These are phyloP conservation scores for Lepidonotus clava DNA, from an alignment of 2,888 invertebrate species.

Conservation along the genomic window DNA sequence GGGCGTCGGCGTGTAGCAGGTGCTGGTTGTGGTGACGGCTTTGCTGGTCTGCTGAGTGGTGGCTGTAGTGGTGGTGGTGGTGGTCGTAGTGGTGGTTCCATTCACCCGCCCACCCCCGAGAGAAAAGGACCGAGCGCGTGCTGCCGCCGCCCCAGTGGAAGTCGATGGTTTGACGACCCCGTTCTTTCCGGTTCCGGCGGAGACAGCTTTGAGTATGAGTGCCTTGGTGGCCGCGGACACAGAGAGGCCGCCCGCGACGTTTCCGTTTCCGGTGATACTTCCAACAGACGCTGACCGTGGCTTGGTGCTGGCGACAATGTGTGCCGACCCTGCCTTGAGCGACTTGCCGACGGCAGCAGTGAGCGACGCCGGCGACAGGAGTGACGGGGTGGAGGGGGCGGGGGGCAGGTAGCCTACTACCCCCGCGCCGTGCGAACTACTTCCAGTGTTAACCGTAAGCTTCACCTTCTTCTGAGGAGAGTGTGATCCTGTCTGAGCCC, in stretches of 20 bases:
- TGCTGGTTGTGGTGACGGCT: background rate
- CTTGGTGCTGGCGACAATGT: background rate
- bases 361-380: background rate
- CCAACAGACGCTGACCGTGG: background rate
- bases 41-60: background rate
- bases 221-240: slow-evolving; percentile 35
- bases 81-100: background rate
- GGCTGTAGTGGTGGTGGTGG: too few relatives aligned
- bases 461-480: slow-evolving; percentile 16
- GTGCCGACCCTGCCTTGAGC: background rate
- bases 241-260: background rate
- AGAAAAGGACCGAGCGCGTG: too few relatives aligned
- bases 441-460: too few relatives aligned
- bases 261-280: too few relatives aligned
- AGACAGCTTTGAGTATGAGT: slow-evolving; percentile 21
- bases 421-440: too few relatives aligned
- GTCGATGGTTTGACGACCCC: background rate
- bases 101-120: too few relatives aligned
- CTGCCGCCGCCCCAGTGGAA: background rate
- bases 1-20: background rate
- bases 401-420: too few relatives aligned
- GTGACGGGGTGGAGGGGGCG: too few relatives aligned
- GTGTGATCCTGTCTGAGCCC: too few relatives aligned
- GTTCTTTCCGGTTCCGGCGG: background rate
- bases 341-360: background rate